Evolutionary conservation across 37 sponge, comb jelly and placozoan genomes (phyloP), one percentile per base, ranked within the genome.

Genomic region (Oscarella lobularis): DNA sequence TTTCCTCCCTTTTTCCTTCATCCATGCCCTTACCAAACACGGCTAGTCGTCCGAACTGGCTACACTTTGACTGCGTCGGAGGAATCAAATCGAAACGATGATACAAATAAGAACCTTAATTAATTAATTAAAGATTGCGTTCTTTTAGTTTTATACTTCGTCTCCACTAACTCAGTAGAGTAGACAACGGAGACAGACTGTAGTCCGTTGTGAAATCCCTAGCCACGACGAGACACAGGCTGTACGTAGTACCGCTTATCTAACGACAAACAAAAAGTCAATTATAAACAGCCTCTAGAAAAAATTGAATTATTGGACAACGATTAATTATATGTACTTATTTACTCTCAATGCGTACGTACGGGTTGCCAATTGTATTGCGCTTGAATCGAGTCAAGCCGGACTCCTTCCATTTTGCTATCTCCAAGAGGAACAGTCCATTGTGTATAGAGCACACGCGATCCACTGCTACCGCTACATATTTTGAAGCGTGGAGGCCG

Each of bases 11-110:
- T n/a, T n/a, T n/a, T n/a, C n/a, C n/a, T n/a, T n/a, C n/a, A n/a
- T n/a, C 5, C 71, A 68, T 35, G 31, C 29, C 35, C 6, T 29
- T 68, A 68, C 71, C 71, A 29, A 35, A 20, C 71, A 68, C 71
- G 31, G 31, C 71, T 5, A 29, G 29, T 5, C 71, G 71, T 4
- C 71, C 71, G 33, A 68, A 68, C 71, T 68, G 71, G 33, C 31
- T 14, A 20, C 71, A 68, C 4, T 5, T 4, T 4, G 29, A 4
- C 6, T 35, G 35, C 6, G 35, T 68, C 31, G 71, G 71, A 4
- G 71, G 29, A 68, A 14, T 35, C 71, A 68, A 20, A 68, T 68
- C 71, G 29, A 68, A 14, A 35, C 71, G 71, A 68, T 68, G 71
- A 14, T 68, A 68, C 71, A 20, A 9, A 48, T 9, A 27, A 48